Evolutionary conservation across 2,888 invertebrate genomes (phyloP), one percentile per base, ranked within the genome.

Genomic region (Muschampia plurimacula): DNA sequence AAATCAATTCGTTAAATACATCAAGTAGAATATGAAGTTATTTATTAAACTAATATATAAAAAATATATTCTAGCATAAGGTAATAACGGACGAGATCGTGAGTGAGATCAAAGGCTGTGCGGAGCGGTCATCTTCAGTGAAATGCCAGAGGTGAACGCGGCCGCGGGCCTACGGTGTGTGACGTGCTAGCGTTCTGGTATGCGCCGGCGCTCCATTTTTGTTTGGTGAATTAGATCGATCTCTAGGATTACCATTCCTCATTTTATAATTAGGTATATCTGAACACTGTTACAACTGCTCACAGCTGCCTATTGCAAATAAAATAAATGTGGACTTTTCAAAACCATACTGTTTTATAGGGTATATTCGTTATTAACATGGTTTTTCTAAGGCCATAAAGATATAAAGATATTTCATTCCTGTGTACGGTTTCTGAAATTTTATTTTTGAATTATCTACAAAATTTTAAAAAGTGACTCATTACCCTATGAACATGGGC

Each of bases 61-160:
- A 13, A 49, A 52, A 52, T 15, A 52, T 8, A 36, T 36, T 88
- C 84, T 87, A 81, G 86, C 86, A 88, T 89, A 87, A 89, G 12
- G 52, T 52, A 89, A 89, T 89, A 89, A 84, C 86, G 88, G 87
- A 83, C 80, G 81, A 78, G 80, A 81, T 82, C 83, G 81, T 78
- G 81, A 84, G 83, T 83, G 84, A 89, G 90, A 91, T 91, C 89
- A 92, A 87, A 90, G 89, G 86, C 88, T 88, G 82, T 80, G 80
- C 82, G 85, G 85, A 87, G 84, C 86, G 89, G 90, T 87, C 90
- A 88, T 92, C 90, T 87, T 84, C 84, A 80, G 77, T 75, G 75
- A 90, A 92, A 92, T 92, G 90, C 83, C 91, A 90, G 82, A 88
- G 91, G 90, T 92, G 85, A 82, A 71, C 80, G 78, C 74, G 68